phyloP scores from a whole-genome alignment of 1,140 invertebrate species.

The Eulimnadia texana region DNA sequence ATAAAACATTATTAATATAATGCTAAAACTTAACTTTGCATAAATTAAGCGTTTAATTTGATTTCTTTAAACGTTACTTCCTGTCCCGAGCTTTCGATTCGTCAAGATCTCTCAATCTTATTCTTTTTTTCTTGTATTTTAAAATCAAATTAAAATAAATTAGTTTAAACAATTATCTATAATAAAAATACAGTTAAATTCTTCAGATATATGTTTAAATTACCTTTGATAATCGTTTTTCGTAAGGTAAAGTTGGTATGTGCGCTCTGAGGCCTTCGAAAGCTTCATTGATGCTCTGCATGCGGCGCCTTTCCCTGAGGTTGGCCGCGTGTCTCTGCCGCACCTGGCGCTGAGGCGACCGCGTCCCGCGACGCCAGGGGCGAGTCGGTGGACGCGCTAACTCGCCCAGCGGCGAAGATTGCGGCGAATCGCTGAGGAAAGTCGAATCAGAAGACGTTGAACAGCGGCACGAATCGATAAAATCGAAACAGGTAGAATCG shows the following conservation, averaged over 20 bases:
- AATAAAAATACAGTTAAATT: no score
- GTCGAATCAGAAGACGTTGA: no score
- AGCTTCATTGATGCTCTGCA: conserved; percentile 82
- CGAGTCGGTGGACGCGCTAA: not conserved
- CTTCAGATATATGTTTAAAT: not conserved
- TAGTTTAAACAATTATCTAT: no score
- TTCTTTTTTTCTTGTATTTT: no score
- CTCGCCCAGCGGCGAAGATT: not conserved
- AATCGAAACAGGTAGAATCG: no score
- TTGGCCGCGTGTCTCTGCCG: conserved; percentile 89
- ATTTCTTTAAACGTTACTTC: no score
- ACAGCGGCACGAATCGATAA: no score
- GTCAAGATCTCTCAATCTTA: no score
- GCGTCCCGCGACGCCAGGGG: conserved; percentile 36
- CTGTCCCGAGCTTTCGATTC: no score
- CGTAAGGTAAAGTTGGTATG: conserved; percentile 86
- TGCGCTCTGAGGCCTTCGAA: conserved; percentile 62
- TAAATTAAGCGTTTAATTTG: no score
- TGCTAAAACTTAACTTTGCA: no score
- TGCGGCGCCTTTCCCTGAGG: conserved; percentile 71
- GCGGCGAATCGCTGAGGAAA: not conserved
- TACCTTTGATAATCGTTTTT: conserved; percentile 81
- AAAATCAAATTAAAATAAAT: no score
- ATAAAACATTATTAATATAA: not conserved
- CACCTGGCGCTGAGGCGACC: conserved; percentile 65